phyloP scores from a whole-genome alignment of 2,797 vertebrate genomes.

The Tiaroga cobitis region DNA sequence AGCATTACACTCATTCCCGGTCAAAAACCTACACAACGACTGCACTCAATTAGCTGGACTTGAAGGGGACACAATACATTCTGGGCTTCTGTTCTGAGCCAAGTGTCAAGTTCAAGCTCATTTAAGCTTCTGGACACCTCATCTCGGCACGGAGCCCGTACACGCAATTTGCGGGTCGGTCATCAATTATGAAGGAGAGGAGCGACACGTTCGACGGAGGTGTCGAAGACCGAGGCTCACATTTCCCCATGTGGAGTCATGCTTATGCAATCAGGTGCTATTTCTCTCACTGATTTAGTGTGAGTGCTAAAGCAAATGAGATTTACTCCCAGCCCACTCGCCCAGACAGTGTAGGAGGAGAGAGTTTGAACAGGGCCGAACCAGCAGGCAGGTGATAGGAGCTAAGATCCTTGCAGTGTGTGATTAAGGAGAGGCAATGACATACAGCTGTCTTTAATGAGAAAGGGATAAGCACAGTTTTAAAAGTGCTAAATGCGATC shows the following conservation, averaged over 20 bases:
- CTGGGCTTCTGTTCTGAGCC: background rate
- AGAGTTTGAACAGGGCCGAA: conserved; percentile 36
- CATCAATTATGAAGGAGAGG: conserved; percentile 63
- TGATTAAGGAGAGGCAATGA: conserved; percentile 56
- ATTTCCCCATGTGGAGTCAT: conserved; percentile 61
- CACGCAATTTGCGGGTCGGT: conserved; percentile 48
- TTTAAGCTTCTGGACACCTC: conserved; percentile 48
- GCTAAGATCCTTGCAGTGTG: conserved; percentile 44
- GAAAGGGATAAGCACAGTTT: conserved; percentile 36
- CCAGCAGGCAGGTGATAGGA: conserved; percentile 48
- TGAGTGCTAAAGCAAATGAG: conserved; percentile 62
- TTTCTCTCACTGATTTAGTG: conserved; percentile 60
- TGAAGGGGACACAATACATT: conserved; percentile 2
- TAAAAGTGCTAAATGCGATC: conserved; percentile 51
- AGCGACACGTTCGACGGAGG: conserved; percentile 50
- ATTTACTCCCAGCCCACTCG: conserved; percentile 47
- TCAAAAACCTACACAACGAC: background rate
- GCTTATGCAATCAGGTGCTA: conserved; percentile 60
- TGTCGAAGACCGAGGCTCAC: conserved; percentile 54
- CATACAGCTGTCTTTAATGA: conserved; percentile 55
- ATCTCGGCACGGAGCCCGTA: conserved; percentile 47
- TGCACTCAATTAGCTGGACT: conserved; percentile 5
- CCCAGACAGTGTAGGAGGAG: conserved; percentile 54
- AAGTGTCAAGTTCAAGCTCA: conserved; percentile 47
- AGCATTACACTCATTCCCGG: background rate